Evolutionary conservation across 2,113 vertebrate genomes (phyloP).

Genomic region (Sphyrna mokarran): DNA sequence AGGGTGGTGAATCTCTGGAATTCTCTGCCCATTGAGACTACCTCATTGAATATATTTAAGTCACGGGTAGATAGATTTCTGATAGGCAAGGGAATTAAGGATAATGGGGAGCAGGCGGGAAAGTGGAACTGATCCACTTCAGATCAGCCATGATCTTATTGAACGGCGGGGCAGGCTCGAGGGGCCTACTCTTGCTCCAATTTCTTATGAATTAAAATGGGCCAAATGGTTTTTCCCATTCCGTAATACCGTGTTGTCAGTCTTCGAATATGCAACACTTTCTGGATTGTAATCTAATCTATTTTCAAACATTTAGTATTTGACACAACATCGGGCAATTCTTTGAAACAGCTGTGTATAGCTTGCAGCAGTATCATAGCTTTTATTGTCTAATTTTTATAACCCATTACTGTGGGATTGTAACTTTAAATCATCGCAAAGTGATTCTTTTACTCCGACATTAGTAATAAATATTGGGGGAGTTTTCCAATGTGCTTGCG

Average conservation of each 20-base stretch:
- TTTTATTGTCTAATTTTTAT: constrained; percentile 35
- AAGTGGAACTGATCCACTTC: too few species aligned
- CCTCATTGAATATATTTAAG: too few species aligned
- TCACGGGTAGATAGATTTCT: too few species aligned
- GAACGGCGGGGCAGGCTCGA: too few species aligned
- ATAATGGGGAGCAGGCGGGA: too few species aligned
- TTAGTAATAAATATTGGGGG: background rate
- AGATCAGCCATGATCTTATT: too few species aligned
- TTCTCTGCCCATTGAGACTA: too few species aligned
- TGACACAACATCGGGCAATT: constrained; percentile 14
- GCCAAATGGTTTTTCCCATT: background rate
- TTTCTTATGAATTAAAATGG: background rate
- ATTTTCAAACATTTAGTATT: constrained; percentile 20
- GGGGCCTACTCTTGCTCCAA: too few species aligned
- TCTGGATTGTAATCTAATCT: background rate
- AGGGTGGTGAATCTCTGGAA: too few species aligned
- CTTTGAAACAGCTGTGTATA: constrained; percentile 28
- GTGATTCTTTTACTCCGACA: background rate
- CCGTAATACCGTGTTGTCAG: background rate
- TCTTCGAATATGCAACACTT: background rate
- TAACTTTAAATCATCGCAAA: constrained; percentile 37
- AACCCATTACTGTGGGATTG: constrained; percentile 16
- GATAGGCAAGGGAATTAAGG: too few species aligned
- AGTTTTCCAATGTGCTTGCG: background rate
- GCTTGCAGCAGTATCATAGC: background rate